Base-by-base conservation (phyloP, 2,113 vertebrate species). In the Stictonetta naevosa region DNA sequence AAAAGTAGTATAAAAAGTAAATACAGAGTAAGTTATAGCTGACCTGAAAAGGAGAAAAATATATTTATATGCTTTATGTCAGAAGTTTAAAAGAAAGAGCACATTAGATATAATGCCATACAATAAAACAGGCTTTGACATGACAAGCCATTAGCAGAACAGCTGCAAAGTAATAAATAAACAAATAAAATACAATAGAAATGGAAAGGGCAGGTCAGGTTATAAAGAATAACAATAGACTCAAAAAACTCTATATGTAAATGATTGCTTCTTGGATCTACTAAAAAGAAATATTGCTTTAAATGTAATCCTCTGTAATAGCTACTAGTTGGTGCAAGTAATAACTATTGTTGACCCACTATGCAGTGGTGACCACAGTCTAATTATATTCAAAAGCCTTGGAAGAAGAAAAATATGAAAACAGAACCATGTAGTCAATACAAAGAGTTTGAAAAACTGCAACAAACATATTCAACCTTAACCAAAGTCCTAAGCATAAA, bases 131-230 rank as follows among this genome's bases (percentile, higher is more conserved):
- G 68, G 23, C n/a, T 91, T 38, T 93, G 94, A 90, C 69, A 72
- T 69, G 87, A 94, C 74, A 95, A 95, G 67, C 46, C 83, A 94
- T 96, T 95, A 95, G 79, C 85, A 93, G 94, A 92, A 89, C 63
- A 95, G 80, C 11, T 72, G 26, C 63, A 80, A 86, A 64, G 83
- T 34, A 93, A 77, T 4, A 95, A 86, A 86, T 36, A 89, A 86
- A 86, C n/a, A 88, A 85, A 44, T 42, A 62, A 77, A 58, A 81
- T 56, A 66, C 86, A 90, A 62, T 94, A 72, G 63, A 89, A 86
- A 90, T 33, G 15, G 53, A 75, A 96, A 94, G 22, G 66, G 67
- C 34, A 95, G 50, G 93, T 60, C 84, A 71, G 62, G 64, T 74
- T 76, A 93, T 40, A 76, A 58, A 94, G 67, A 93, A 58, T 55